Conservation (phyloP, 1,140 invertebrate genomes). For the Phthorimaea operculella region DNA sequence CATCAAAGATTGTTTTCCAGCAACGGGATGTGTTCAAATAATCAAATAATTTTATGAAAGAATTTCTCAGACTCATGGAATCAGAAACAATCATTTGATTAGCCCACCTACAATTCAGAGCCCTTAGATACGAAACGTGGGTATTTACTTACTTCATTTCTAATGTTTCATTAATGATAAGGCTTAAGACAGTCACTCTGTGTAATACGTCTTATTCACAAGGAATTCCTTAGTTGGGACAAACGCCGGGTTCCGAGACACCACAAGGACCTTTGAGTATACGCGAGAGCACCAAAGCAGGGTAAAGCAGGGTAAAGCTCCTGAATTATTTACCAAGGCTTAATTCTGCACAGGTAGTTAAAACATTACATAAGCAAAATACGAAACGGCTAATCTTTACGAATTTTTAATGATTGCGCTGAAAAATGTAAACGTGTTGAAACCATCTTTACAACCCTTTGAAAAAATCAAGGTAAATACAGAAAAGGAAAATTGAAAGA, state of each 20-base stretch:
- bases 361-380: conserved; percentile 18
- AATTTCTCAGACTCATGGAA: too few species aligned
- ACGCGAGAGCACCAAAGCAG: neutral
- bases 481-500: neutral
- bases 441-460: neutral
- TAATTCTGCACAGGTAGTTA: conserved; percentile 24
- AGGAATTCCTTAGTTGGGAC: neutral
- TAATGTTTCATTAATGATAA: too few species aligned
- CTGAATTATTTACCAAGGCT: conserved; percentile 35
- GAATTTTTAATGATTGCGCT: neutral
- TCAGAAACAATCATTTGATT: too few species aligned
- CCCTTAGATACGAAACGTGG: too few species aligned
- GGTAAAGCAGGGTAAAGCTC: conserved; percentile 8
- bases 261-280: conserved; percentile 1
- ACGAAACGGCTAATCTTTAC: neutral
- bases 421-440: neutral
- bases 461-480: neutral
- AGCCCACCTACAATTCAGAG: too few species aligned
- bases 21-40: too few species aligned
- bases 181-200: neutral
- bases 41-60: too few species aligned
- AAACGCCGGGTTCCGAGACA: neutral
- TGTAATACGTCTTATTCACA: neutral
- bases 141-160: too few species aligned
- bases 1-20: too few species aligned